Conservation (phyloP, 2,888 invertebrate genomes). For the Molorchus minor region DNA sequence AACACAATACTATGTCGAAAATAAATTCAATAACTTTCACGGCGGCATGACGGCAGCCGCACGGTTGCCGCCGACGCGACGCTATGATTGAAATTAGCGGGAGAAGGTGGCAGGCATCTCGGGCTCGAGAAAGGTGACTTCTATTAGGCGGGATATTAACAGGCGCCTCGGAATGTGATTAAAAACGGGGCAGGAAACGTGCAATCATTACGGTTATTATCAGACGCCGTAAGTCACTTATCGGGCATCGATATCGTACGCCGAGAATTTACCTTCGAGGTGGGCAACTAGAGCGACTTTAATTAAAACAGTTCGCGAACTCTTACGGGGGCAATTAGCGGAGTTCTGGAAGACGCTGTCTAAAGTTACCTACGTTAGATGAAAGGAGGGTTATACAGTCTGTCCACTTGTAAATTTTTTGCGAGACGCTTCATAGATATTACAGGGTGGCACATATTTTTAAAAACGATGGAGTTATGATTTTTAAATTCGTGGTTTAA, state of each 20-base stretch:
- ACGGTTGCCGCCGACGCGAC: too few species aligned
- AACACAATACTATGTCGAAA: neutral
- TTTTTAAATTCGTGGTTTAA: too few species aligned
- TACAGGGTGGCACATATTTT: too few species aligned
- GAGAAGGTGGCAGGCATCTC: too few species aligned
- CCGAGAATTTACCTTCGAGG: constrained; percentile 1
- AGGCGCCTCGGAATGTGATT: constrained; percentile 33
- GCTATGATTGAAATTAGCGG: constrained; percentile 26
- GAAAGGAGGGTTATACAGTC: constrained; percentile 3
- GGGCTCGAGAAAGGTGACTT: constrained; percentile 12
- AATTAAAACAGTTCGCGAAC: constrained; percentile 25
- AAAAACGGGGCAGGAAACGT: constrained; percentile 28
- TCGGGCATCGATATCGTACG: constrained; percentile 25
- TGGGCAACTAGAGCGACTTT: constrained; percentile 7
- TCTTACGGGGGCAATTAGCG: constrained; percentile 14
- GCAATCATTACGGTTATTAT: constrained; percentile 35
- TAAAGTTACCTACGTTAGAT: constrained; percentile 11
- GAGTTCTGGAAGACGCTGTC: constrained; percentile 7
- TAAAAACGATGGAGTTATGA: too few species aligned
- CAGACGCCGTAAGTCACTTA: constrained; percentile 31
- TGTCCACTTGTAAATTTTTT: too few species aligned
- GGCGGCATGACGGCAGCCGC: too few species aligned
- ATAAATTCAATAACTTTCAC: constrained; percentile 8
- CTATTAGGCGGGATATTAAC: constrained; percentile 33
- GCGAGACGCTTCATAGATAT: too few species aligned